phyloP scores from a whole-genome alignment of 2,113 vertebrate genomes.

The Archocentrus centrarchus region DNA sequence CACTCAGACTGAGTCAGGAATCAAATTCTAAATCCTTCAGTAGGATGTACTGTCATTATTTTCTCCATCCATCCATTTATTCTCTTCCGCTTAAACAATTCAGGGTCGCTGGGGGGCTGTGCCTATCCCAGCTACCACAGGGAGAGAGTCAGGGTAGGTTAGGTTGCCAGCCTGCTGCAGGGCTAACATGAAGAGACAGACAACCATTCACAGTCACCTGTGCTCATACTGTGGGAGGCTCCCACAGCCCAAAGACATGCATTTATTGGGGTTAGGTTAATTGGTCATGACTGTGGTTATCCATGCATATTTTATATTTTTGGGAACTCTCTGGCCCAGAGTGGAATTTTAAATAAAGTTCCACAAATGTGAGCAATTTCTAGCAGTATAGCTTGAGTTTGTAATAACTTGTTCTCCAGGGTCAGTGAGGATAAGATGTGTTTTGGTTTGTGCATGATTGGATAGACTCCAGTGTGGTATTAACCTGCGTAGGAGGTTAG shows the following conservation, averaged over 20 bases:
- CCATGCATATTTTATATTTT: neutral
- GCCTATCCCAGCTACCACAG: too few relatives aligned
- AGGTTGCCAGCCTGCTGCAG: too few relatives aligned
- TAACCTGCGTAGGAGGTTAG: neutral
- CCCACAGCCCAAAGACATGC: too few relatives aligned
- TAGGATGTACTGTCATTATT: neutral
- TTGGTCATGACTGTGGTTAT: neutral
- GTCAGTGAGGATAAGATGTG: constrained; percentile 9
- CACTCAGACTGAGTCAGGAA: neutral
- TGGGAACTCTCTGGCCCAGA: neutral
- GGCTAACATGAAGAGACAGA: too few relatives aligned
- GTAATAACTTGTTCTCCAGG: neutral
- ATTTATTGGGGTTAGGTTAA: too few relatives aligned
- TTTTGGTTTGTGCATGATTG: constrained; percentile 6
- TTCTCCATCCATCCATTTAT: neutral
- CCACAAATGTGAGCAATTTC: neutral
- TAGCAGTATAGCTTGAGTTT: neutral
- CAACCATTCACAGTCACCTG: too few relatives aligned
- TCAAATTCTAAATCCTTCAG: too few relatives aligned
- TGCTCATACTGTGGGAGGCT: too few relatives aligned
- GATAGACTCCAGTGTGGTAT: constrained; percentile 4
- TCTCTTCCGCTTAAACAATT: too few relatives aligned
- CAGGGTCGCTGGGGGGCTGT: too few relatives aligned
- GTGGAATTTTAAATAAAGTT: constrained; percentile 1
- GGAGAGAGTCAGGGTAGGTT: too few relatives aligned